Evolutionary conservation across 2,888 invertebrate genomes (phyloP).

Genomic region (Apotomis betuletana): DNA sequence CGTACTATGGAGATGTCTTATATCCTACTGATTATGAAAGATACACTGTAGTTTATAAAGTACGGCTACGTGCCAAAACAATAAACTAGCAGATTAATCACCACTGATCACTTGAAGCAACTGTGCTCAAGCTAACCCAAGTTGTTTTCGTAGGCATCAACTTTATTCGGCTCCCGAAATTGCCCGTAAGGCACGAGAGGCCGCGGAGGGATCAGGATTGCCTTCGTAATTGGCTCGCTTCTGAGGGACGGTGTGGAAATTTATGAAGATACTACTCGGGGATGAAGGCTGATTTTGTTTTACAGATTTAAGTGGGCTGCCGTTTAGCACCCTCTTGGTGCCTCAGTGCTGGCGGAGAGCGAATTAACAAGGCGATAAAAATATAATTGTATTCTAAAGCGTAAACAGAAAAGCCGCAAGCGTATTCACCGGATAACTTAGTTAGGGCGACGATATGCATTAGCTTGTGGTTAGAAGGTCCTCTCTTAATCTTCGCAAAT

Average conservation of each 20-base stretch:
- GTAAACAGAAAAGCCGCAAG: neutral
- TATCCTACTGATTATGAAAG: neutral
- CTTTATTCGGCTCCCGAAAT: constrained; percentile 39
- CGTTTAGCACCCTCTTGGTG: constrained; percentile 4
- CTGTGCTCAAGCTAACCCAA: constrained; percentile 28
- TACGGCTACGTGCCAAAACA: constrained; percentile 34
- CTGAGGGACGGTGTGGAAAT: constrained; percentile 37
- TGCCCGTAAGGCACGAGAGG: constrained; percentile 34
- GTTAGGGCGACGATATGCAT: no score
- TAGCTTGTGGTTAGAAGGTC: no score
- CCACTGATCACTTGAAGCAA: constrained; percentile 40
- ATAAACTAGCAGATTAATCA: constrained; percentile 40
- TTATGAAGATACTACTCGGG: constrained; percentile 32
- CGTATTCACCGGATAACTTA: no score
- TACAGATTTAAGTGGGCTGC: constrained; percentile 28
- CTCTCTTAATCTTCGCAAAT: no score
- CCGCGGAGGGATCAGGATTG: constrained; percentile 29
- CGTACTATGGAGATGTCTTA: no score
- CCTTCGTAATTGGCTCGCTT: constrained; percentile 41
- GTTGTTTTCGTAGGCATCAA: constrained; percentile 37
- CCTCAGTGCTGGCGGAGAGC: neutral
- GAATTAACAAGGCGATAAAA: neutral
- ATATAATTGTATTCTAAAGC: neutral
- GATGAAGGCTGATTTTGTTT: constrained; percentile 31
- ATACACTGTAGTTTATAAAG: constrained; percentile 17